Percentiles rank a stretch among this genome's conserved stretches.
phyloP scores from a whole-genome alignment of 2,797 vertebrate genomes.

The Fistularia tabacaria region DNA sequence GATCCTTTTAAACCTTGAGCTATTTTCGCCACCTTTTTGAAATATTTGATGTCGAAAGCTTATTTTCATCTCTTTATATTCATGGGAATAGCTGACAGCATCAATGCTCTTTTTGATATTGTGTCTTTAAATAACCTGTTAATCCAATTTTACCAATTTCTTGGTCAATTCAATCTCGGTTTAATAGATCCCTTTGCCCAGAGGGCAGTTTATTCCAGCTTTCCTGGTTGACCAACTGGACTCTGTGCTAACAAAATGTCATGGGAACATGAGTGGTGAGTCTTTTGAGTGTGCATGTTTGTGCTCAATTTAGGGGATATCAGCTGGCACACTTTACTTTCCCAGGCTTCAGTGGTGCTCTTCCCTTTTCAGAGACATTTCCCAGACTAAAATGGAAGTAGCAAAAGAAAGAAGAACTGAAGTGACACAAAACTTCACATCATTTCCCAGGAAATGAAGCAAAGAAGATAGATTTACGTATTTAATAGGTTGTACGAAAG shows the following conservation, averaged over 20 bases:
- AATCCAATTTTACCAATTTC: slow-evolving; percentile 1
- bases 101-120: neutral
- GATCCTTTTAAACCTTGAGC: too few relatives aligned
- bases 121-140: neutral
- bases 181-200: slow-evolving; percentile 32
- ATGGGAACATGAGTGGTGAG: slow-evolving; percentile 51
- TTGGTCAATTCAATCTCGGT: slow-evolving; percentile 10
- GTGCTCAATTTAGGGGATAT: slow-evolving; percentile 48
- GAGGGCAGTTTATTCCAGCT: slow-evolving; percentile 30
- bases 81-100: neutral
- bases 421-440: slow-evolving; percentile 38
- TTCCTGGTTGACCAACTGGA: slow-evolving; percentile 34
- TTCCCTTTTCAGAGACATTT: slow-evolving; percentile 45
- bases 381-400: slow-evolving; percentile 52
- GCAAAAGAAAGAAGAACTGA: slow-evolving; percentile 35
- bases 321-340: slow-evolving; percentile 55
- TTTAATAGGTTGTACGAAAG: slow-evolving; percentile 16
- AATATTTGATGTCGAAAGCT: too few relatives aligned
- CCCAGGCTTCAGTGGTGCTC: slow-evolving; percentile 50
- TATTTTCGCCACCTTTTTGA: too few relatives aligned
- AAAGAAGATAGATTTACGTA: slow-evolving; percentile 17
- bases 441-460: slow-evolving; percentile 42
- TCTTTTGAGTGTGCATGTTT: slow-evolving; percentile 18
- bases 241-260: slow-evolving; percentile 45
- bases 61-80: too few relatives aligned